phyloP scores from a whole-genome alignment of 1,140 invertebrate genomes.

The Cydia fagiglandana region DNA sequence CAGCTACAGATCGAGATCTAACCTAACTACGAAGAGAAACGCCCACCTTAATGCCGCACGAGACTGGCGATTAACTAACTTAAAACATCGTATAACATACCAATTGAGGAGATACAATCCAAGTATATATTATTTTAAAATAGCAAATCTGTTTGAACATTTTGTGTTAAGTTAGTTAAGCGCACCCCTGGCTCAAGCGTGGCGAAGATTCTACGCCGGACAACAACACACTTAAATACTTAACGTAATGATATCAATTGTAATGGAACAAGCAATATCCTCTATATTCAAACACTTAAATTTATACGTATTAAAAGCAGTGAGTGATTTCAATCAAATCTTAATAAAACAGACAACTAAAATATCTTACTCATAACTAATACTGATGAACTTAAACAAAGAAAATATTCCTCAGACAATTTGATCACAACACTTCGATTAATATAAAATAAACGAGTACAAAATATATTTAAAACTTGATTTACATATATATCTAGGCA shows the following conservation, averaged over 20 bases:
- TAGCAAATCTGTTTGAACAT: neutral
- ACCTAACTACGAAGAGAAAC: slow-evolving; percentile 43
- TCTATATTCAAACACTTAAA: slow-evolving; percentile 29
- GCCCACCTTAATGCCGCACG: slow-evolving; percentile 29
- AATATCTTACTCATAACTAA: slow-evolving; percentile 25
- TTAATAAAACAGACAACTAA: neutral
- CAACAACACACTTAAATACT: slow-evolving; percentile 20
- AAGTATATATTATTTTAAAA: neutral
- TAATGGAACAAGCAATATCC: slow-evolving; percentile 26
- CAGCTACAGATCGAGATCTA: slow-evolving; percentile 47
- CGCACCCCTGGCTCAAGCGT: slow-evolving; percentile 8
- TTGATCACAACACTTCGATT: slow-evolving; percentile 40
- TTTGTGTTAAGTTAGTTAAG: neutral
- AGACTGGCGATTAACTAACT: slow-evolving; percentile 1
- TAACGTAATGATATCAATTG: slow-evolving; percentile 33
- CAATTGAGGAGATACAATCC: neutral
- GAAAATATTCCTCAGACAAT: slow-evolving; percentile 25
- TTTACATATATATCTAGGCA: slow-evolving; percentile 31
- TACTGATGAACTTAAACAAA: slow-evolving; percentile 29
- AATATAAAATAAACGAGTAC: slow-evolving; percentile 31
- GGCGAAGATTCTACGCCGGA: slow-evolving; percentile 18
- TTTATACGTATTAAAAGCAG: slow-evolving; percentile 27
- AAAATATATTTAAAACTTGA: slow-evolving; percentile 32
- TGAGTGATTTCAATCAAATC: slow-evolving; percentile 22
- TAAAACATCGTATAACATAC: neutral